Conservation (phyloP, 2,113 vertebrate species). For the Donacobius atricapilla region DNA sequence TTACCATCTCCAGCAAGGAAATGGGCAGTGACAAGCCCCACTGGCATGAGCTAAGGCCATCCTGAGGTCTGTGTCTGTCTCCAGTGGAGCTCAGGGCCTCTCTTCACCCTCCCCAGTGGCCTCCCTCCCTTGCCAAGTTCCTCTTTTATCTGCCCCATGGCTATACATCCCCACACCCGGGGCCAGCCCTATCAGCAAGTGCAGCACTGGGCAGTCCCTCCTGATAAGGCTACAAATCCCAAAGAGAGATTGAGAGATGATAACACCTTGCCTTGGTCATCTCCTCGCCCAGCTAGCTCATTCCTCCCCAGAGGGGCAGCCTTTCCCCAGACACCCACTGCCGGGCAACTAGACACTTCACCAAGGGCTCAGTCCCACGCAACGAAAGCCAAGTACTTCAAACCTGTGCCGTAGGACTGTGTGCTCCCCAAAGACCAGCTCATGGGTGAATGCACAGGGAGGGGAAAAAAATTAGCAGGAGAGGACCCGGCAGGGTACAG, state of each 20-base stretch:
- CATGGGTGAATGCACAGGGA: background rate
- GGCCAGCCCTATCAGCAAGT: background rate
- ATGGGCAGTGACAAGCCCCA: rapidly evolving
- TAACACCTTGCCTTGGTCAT: background rate
- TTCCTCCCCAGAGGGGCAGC: background rate
- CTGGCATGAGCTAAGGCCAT: background rate
- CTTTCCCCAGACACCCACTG: background rate
- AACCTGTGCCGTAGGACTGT: background rate
- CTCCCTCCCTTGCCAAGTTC: background rate
- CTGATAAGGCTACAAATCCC: constrained; percentile 10
- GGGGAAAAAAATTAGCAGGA: background rate
- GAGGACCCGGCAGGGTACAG: background rate
- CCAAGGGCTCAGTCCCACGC: background rate
- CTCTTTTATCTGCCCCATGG: background rate
- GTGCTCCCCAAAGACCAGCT: background rate
- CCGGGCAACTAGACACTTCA: background rate
- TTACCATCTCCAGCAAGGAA: background rate
- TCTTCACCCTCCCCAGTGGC: background rate
- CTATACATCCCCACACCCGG: background rate
- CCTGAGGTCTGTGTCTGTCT: background rate
- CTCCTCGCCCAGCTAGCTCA: background rate
- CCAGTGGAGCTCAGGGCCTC: background rate
- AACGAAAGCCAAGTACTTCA: background rate
- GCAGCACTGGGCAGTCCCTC: background rate
- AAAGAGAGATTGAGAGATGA: background rate